A percentile compares a stretch with the other conserved stretches of the same genome.
Evolutionary conservation across 2,113 vertebrate genomes (phyloP).

Genomic region (Patagioenas fasciata): DNA sequence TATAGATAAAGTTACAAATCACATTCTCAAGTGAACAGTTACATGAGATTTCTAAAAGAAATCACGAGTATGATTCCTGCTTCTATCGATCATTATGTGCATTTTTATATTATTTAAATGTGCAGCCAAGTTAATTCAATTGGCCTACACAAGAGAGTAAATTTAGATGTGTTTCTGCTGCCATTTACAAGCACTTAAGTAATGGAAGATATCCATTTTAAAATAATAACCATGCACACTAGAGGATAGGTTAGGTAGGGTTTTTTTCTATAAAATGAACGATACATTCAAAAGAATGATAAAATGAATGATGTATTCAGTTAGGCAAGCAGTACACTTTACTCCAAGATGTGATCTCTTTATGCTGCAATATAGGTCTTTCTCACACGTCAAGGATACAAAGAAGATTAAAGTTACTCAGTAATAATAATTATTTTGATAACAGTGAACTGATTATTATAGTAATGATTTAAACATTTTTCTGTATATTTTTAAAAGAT

Average conservation of each 20-base stretch:
- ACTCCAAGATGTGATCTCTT: not conserved
- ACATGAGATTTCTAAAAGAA: not conserved
- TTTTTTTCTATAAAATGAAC: not conserved
- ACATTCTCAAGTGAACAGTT: not conserved
- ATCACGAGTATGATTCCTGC: not conserved
- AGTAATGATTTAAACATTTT: not conserved
- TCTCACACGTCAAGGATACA: not conserved
- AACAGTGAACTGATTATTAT: not conserved
- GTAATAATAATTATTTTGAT: not conserved
- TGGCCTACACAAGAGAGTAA: not conserved
- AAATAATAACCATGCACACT: not conserved
- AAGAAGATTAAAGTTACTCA: not conserved
- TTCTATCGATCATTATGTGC: not conserved
- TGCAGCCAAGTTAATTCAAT: conserved; percentile 5
- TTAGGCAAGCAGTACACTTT: not conserved
- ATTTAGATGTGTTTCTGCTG: conserved; percentile 22
- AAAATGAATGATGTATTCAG: not conserved
- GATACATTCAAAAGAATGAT: not conserved
- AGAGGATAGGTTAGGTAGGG: not conserved
- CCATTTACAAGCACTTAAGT: not conserved
- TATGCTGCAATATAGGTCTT: not conserved
- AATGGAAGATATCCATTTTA: conserved; percentile 22
- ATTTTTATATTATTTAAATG: conserved; percentile 9
- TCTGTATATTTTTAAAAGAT: not conserved
- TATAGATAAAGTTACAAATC: not conserved